These are phyloP conservation scores for Brienomyrus longianalis DNA, from an alignment of 2,113 vertebrate genomes.

Conservation along the genomic window DNA sequence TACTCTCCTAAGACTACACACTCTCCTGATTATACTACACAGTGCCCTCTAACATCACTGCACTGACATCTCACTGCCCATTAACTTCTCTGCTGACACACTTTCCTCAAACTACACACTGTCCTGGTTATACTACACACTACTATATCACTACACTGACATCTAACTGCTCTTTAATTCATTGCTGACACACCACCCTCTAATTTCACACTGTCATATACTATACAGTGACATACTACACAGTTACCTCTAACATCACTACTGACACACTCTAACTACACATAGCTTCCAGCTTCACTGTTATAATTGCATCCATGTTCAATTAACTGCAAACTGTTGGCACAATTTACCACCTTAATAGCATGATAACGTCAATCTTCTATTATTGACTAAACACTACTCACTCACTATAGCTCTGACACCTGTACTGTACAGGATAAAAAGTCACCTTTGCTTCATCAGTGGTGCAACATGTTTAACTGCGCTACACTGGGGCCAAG, in stretches of 20 bases:
- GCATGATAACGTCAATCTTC: too few relatives aligned
- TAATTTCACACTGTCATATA: background rate
- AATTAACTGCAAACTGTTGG: too few relatives aligned
- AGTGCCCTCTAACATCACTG: background rate
- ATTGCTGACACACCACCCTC: background rate
- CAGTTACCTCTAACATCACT: too few relatives aligned
- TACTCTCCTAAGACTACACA: background rate
- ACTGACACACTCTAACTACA: background rate
- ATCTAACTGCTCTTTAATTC: background rate
- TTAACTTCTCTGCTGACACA: background rate
- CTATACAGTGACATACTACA: too few relatives aligned
- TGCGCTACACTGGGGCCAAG: background rate
- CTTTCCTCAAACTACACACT: background rate
- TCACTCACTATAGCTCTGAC: too few relatives aligned
- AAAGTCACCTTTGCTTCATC: too few relatives aligned
- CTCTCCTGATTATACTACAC: background rate
- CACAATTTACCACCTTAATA: too few relatives aligned
- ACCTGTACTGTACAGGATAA: too few relatives aligned
- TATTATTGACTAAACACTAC: too few relatives aligned
- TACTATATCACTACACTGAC: background rate
- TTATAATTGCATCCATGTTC: too few relatives aligned
- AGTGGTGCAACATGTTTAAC: background rate
- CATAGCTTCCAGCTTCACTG: too few relatives aligned
- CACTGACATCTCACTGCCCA: background rate
- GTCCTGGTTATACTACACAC: background rate